Percentiles rank a stretch among this genome's conserved stretches.
Evolutionary conservation across 23 tunicate species (phyloP).

Genomic region (Diplosoma virens): DNA sequence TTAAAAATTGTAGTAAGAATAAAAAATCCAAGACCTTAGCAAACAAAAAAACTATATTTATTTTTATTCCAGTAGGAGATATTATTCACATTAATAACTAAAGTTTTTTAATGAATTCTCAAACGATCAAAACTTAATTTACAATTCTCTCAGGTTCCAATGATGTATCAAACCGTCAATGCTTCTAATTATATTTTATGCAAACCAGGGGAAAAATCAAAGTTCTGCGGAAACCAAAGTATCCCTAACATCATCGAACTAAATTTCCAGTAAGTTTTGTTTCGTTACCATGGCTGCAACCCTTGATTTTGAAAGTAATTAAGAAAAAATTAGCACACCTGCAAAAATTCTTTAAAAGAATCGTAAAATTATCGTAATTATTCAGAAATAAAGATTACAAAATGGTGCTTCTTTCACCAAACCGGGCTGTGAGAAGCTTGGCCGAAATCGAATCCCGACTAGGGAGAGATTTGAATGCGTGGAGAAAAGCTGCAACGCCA

Average conservation of each 20-base stretch:
- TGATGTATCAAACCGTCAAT: neutral
- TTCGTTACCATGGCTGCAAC: neutral
- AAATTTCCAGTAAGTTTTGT: neutral
- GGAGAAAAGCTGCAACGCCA: neutral
- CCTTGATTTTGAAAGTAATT: neutral
- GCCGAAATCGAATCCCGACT: neutral
- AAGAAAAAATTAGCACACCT: neutral
- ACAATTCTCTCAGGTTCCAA: constrained; percentile 1
- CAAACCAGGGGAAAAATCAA: neutral
- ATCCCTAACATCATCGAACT: constrained; percentile 16
- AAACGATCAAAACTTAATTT: no score
- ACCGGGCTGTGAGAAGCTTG: neutral
- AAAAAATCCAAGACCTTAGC: no score
- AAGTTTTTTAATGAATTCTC: no score
- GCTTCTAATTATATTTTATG: neutral
- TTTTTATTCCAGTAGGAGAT: no score
- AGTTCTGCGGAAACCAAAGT: neutral
- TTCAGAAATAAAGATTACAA: neutral
- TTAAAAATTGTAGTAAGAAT: no score
- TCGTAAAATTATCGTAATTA: no score
- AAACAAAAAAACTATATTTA: no score
- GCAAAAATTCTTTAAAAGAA: neutral
- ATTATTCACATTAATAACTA: no score
- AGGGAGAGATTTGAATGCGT: neutral
- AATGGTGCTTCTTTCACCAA: constrained; percentile 3